Conservation (phyloP, 2,113 vertebrate species). For the Phoxinus phoxinus region DNA sequence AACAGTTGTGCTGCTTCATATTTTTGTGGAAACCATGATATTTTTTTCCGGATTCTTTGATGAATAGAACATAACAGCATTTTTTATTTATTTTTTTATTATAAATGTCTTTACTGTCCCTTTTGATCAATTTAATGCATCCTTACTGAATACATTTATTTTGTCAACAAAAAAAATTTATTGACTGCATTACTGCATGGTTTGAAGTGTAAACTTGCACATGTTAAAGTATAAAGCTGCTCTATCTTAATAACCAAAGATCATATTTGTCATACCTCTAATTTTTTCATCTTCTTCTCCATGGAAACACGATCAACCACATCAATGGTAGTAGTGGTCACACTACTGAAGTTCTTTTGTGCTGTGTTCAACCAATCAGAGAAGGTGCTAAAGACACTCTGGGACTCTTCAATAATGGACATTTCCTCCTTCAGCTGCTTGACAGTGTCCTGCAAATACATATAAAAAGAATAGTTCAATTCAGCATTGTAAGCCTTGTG, state of each 20-base stretch:
- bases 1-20: no score
- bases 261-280: slow-evolving; percentile 81
- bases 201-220: no score
- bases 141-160: not conserved
- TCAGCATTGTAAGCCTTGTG: not conserved
- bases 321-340: slow-evolving; percentile 78
- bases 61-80: no score
- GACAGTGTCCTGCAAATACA: slow-evolving; percentile 83
- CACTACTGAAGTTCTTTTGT: slow-evolving; percentile 82
- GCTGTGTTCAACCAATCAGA: slow-evolving; percentile 86
- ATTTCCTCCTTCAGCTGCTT: slow-evolving; percentile 92
- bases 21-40: no score
- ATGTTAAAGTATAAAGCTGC: no score
- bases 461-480: not conserved
- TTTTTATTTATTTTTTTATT: not conserved
- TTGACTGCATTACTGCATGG: no score
- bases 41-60: no score
- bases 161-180: no score
- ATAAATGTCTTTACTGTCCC: not conserved
- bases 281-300: slow-evolving; percentile 88
- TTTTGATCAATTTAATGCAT: not conserved
- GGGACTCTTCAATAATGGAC: slow-evolving; percentile 86
- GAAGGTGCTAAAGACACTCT: slow-evolving; percentile 83
- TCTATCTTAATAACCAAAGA: not conserved
- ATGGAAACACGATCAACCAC: slow-evolving; percentile 82